Evolutionary conservation across 2,113 vertebrate genomes (phyloP).

Genomic region (Trichechus manatus): DNA sequence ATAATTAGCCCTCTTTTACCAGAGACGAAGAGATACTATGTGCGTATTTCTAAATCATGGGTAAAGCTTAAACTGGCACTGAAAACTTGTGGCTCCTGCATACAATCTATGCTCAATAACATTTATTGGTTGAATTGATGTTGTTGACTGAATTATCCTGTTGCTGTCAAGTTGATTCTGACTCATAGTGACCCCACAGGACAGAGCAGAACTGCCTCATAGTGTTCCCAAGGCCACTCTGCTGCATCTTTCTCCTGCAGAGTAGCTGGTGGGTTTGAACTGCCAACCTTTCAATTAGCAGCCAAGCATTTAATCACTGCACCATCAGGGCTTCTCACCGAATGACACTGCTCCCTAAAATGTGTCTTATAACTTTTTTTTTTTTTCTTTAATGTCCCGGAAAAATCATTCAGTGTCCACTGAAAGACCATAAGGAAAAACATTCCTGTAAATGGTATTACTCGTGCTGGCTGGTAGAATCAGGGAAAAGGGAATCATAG

Average conservation of each 20-base stretch:
- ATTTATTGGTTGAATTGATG: neutral
- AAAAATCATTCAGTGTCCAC: constrained; percentile 33
- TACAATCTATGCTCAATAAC: neutral
- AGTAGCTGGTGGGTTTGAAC: too few relatives aligned
- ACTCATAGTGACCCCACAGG: neutral
- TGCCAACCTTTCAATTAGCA: neutral
- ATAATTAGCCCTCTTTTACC: neutral
- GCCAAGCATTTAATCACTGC: neutral
- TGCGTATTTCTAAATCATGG: constrained; percentile 42
- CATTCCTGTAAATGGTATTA: constrained; percentile 30
- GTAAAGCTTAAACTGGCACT: neutral
- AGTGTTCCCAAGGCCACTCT: neutral
- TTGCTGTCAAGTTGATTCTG: neutral
- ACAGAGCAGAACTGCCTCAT: neutral
- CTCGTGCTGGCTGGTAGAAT: constrained; percentile 36
- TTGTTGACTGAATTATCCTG: neutral
- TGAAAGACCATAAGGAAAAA: constrained; percentile 53
- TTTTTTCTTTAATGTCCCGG: neutral
- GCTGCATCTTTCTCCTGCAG: neutral
- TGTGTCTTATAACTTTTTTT: constrained; percentile 46
- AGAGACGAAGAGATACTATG: neutral
- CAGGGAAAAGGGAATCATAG: constrained; percentile 70
- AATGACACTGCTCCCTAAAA: neutral
- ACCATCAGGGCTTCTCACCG: neutral
- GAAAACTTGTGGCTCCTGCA: neutral